Base-by-base conservation (phyloP, 1,140 invertebrate species). In the Drosophila jambulina region DNA sequence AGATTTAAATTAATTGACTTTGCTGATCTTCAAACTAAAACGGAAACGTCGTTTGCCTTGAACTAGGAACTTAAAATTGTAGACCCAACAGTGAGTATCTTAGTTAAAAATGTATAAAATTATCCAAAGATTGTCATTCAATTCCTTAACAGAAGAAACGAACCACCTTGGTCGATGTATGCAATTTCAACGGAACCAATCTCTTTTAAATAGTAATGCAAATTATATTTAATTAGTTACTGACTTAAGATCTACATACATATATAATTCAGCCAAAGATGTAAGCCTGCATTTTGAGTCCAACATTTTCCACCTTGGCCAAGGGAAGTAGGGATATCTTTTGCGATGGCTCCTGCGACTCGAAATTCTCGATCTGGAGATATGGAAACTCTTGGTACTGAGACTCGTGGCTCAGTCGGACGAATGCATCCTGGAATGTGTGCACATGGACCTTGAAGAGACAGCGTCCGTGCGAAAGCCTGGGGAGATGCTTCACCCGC, bases 361-460 rank as follows among this genome's bases (percentile, higher is more conserved):
- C 19, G 2, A 19, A 9, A 17, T 17, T 58, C 7, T 42, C 46
- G 17, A 75, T 40, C 36, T 86, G 78, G 8, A 92, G 46, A 91
- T 91, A 92, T 4, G 91, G 91, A 51, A 92, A 92, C n/a, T 92
- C 87, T 53, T 93, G 91, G 29, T 87, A 84, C n/a, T 90, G 69
- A 17, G 82, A 25, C 15, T 82, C 78, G 13, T 93, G 82, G 32
- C 72, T 87, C 1, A 92, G 36, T 2, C 75, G 63, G 0, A 82
- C 45, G 57, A 91, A 92, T 13, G 67, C 63, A 4, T 79, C 42
- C 58, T 93, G 91, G 12, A 86, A 85, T 1, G 92, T 93, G 49
- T 92, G 78, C 3, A 93, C 56, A 9, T 81, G 65, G 13, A 93
- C 42, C 49, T 88, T 92, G n/a, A 93, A 92, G 17, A 75, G 80